Base-by-base conservation (phyloP, 2,797 vertebrate species). In the Alauda arvensis region DNA sequence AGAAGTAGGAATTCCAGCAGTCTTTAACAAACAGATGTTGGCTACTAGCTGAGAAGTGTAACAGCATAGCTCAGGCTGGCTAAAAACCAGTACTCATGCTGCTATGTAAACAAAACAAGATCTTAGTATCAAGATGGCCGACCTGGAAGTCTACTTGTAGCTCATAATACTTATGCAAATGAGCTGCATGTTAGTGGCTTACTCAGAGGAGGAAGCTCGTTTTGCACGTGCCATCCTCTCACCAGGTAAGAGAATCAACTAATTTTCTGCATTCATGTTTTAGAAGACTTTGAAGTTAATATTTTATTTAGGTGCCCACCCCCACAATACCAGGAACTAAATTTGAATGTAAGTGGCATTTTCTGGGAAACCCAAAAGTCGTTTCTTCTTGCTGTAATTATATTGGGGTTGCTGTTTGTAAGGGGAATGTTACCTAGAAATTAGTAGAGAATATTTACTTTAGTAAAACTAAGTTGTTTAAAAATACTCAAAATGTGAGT, bases 191-290 rank as follows among this genome's bases (percentile, higher is more conserved):
- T 79, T 67, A 90, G 92, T 93, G 90, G 62, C 86, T 95, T 95
- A 81, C 87, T 92, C 92, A 39, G 66, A 96, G 93, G 91, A 96
- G 87, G 96, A 97, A 93, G 79, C 87, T 90, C 42, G 76, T 92
- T 95, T 95, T 91, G 92, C 95, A 95, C 31, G 37, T 96, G 90
- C 91, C 76, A 61, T 84, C 83, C 90, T 94, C 72, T 84, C 31
- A 2, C 52, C 94, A 97, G 97, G 97, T 97, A 97, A 98, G 97
- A 93, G 53, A 91, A 91, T 91, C 46, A 85, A 78, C 88, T 92
- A 0, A 12, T 90, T 95, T 84, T 92, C 42, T 93, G 53, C 21
- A 11, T 82, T 92, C 43, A 39, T 68, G 51, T 87, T 87, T 83
- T 37, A 72, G 20, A 85, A 61, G 42, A 72, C 34, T 89, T 69